Evolutionary conservation across 1,140 invertebrate species (phyloP), one percentile per base, ranked within the genome.

Genomic region (Ceratosolen solmsi): DNA sequence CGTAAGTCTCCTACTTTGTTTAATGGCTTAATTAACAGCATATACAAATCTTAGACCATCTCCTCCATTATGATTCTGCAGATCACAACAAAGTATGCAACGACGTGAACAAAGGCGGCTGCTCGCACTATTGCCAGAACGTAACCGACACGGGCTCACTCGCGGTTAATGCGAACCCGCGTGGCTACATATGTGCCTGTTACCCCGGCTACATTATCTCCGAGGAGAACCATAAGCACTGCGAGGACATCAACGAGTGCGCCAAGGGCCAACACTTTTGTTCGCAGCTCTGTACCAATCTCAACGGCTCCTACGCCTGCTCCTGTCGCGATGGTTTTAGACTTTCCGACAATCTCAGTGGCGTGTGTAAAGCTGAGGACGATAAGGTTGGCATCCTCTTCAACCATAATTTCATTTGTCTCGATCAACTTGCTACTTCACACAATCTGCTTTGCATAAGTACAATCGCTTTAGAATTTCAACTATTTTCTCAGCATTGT

Each of bases 291-390:
- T 99, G 98, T 87, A 94, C 94, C 20, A 99, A 99, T 88, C 86
- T 97, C n/a, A 98, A 98, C 86, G 98, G 98, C 33, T 96, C 96
- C 2, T 98, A 96, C 86, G 93, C 94, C n/a, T 99, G 98, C 89
- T 94, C 94, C 9, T 99, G 98, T 87, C 93, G 94, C 2, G 93
- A 95, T 5, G 97, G 97, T 2, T 99, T 98, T 92, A 92, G 93
- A 79, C 87, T 96, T 30, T 93, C 95, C 15, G 95, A 97, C 85
- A 93, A 92, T 79, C 89, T 95, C 72, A 96, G 96, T 79, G 96
- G 97, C n/a, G 94, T 97, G 3, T 97, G 97, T 89, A 95, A 94
- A 84, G 94, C 93, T 0, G 89, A 93, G 0, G 94, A 96, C 70
- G 92, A 93, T 41, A 92, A 95, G 33, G 92, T 95, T 3, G n/a